phyloP scores from a whole-genome alignment of 2,797 vertebrate species.

The Pempheris klunzingeri region DNA sequence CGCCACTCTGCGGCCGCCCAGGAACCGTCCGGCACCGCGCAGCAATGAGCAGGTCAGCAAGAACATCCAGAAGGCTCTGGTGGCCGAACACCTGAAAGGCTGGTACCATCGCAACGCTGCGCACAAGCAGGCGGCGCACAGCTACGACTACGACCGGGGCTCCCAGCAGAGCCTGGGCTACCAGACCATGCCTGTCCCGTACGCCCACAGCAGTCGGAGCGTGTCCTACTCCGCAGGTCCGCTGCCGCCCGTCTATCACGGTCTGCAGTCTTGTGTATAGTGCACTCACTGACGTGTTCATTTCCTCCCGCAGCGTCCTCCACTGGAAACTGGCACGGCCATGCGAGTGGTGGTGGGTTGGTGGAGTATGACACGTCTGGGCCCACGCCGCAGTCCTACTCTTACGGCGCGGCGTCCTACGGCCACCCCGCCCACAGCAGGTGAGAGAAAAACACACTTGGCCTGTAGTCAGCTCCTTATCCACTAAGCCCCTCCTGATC shows the following conservation, averaged over 20 bases:
- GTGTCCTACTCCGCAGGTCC: conserved; percentile 91
- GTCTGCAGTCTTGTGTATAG: background rate
- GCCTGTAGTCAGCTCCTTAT: conserved; percentile 65
- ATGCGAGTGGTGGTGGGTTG: conserved; percentile 80
- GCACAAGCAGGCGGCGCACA: conserved; percentile 86
- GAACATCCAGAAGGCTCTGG: conserved; percentile 93
- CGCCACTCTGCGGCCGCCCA: conserved; percentile 91
- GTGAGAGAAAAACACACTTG: conserved; percentile 82
- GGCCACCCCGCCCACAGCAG: conserved; percentile 90
- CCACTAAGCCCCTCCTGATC: conserved; percentile 77
- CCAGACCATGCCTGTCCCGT: conserved; percentile 86
- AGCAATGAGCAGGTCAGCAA: conserved; percentile 87
- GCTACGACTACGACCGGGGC: conserved; percentile 88
- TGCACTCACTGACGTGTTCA: background rate
- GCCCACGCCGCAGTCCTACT: conserved; percentile 85
- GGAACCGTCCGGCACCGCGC: conserved; percentile 82
- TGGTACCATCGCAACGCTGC: conserved; percentile 95
- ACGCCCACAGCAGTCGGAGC: conserved; percentile 86
- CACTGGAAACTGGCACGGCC: conserved; percentile 89
- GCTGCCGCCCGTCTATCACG: background rate
- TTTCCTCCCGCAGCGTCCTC: conserved; percentile 81
- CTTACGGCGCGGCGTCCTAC: conserved; percentile 87
- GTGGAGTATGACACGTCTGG: conserved; percentile 85
- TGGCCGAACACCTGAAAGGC: conserved; percentile 93
- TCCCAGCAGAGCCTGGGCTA: conserved; percentile 91